These are phyloP conservation scores for Odontocolon sp. DNA, from an alignment of 2,888 invertebrate species.

Conservation along the genomic window DNA sequence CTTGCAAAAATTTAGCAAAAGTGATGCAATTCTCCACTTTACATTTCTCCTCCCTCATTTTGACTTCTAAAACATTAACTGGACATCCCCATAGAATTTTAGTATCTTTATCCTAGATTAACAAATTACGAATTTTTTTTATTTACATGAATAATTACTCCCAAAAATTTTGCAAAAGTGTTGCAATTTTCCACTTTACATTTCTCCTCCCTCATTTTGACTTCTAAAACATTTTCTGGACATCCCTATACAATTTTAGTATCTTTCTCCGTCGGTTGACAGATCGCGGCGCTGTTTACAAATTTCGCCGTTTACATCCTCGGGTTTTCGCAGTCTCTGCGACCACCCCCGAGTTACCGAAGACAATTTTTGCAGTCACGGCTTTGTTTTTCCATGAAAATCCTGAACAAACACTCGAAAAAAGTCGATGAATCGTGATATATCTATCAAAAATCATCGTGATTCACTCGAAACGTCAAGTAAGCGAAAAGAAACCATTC, in stretches of 20 bases:
- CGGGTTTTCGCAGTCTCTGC: background rate
- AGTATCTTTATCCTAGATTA: background rate
- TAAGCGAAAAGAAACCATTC: background rate
- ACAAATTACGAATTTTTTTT: constrained; percentile 16
- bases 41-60: background rate
- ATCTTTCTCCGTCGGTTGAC: background rate
- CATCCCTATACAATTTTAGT: background rate
- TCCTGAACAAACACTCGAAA: constrained; percentile 44
- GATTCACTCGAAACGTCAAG: no score
- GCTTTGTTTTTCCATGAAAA: constrained; percentile 65
- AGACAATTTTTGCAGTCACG: constrained; percentile 49
- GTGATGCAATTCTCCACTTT: background rate
- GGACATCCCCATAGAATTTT: background rate
- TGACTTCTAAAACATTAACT: background rate
- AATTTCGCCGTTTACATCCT: background rate
- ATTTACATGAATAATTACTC: no score
- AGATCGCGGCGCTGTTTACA: constrained; percentile 13
- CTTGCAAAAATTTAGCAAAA: no score
- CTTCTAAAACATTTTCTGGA: background rate
- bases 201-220: background rate
- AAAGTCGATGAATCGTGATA: constrained; percentile 1
- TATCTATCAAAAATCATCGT: background rate
- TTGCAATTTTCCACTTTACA: background rate
- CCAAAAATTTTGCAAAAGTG: no score
- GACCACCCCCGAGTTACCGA: background rate